A percentile compares a stretch with the other conserved stretches of the same genome.
Conservation (phyloP, 2,797 vertebrate species). For the Cheirogaleus major region DNA sequence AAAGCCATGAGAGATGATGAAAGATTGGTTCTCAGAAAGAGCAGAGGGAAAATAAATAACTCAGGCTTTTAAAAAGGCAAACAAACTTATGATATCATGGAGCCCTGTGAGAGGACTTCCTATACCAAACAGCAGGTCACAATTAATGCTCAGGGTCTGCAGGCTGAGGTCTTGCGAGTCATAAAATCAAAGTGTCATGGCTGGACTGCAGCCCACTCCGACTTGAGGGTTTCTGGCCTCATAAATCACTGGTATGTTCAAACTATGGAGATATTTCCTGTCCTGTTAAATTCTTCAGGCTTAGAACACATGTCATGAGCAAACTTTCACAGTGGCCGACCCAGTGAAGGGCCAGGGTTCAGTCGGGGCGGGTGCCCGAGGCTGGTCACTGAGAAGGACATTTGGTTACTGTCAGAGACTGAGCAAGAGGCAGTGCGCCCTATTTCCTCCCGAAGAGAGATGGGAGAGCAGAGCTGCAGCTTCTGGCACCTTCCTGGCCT, state of each 20-base stretch:
- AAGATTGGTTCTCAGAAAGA: neutral
- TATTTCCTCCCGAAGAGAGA: neutral
- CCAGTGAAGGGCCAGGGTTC: neutral
- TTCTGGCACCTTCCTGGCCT: neutral
- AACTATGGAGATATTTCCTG: conserved; percentile 17
- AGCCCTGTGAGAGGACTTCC: neutral
- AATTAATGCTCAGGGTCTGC: neutral
- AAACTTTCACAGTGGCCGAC: neutral
- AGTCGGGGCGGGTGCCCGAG: neutral
- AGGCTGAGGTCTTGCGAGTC: neutral
- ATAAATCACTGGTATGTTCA: neutral
- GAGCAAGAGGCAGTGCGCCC: accelerated
- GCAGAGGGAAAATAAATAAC: neutral
- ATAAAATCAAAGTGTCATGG: neutral
- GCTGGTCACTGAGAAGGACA: neutral
- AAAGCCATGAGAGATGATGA: neutral
- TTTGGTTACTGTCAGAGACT: neutral
- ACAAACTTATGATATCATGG: neutral
- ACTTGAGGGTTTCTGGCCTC: neutral
- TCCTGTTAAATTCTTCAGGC: neutral
- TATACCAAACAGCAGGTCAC: neutral
- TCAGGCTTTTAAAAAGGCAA: neutral
- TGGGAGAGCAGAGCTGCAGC: neutral
- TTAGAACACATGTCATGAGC: neutral
- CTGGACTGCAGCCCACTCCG: neutral